A percentile compares a stretch with the other conserved stretches of the same genome.
phyloP scores from a whole-genome alignment of 2,797 vertebrate species.

The Urocyon cinereoargenteus region DNA sequence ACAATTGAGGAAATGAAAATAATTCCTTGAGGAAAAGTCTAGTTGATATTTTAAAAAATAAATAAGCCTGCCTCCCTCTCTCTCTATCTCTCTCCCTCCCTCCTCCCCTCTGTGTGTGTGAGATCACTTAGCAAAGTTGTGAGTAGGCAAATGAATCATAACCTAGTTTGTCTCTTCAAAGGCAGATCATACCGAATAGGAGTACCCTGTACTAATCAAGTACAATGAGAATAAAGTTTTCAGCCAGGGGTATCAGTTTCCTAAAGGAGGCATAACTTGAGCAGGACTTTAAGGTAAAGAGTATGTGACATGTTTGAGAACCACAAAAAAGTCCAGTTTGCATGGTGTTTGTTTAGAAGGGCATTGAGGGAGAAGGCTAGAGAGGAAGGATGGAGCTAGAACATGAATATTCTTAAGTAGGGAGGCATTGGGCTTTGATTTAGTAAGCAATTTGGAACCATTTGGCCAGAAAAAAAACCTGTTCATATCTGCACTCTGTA shows the following conservation, averaged over 20 bases:
- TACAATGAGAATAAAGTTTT: background rate
- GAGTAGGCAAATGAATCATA: background rate
- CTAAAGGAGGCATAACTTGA: slow-evolving; percentile 19
- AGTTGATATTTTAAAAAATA: background rate
- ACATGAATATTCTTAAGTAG: background rate
- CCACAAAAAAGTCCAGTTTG: background rate
- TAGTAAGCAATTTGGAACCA: background rate
- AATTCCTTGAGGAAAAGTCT: slow-evolving; percentile 7
- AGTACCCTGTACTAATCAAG: background rate
- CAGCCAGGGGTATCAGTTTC: background rate
- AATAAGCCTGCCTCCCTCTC: background rate
- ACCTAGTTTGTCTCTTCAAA: background rate
- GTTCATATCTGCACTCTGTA: background rate
- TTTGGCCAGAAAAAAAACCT: background rate
- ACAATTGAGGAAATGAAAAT: slow-evolving; percentile 15
- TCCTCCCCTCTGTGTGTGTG: background rate
- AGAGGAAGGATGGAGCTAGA: background rate
- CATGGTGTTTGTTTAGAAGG: slow-evolving; percentile 33
- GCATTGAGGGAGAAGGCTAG: background rate
- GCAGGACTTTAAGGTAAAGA: background rate
- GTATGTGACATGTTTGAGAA: background rate
- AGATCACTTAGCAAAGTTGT: slow-evolving; percentile 22
- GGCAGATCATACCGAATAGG: background rate
- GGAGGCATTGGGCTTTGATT: background rate
- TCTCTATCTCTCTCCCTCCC: background rate